Percentiles rank a stretch among this genome's conserved stretches.
phyloP scores from a whole-genome alignment of 2,888 invertebrate species.

The Dicyrtoma fusca region DNA sequence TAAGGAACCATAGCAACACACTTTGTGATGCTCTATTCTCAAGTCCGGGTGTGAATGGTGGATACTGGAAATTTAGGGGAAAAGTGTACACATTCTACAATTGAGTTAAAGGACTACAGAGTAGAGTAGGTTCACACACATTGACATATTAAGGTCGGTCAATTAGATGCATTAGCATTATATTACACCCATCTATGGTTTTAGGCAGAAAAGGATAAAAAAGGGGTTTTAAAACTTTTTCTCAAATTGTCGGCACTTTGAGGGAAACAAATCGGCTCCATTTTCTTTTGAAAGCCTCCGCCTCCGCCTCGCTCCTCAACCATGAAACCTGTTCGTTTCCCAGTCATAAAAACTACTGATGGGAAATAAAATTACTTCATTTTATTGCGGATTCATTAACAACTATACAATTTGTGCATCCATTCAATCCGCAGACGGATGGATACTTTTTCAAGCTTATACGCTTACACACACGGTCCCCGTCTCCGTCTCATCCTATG shows the following conservation, averaged over 20 bases:
- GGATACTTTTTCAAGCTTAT: not conserved
- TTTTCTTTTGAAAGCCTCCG: constrained; percentile 25
- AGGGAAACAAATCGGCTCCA: constrained; percentile 18
- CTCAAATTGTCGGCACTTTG: constrained; percentile 22
- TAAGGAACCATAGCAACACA: too few relatives aligned
- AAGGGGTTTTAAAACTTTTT: constrained; percentile 13
- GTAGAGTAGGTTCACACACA: not conserved
- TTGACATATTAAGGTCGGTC: not conserved
- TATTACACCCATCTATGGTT: constrained; percentile 4
- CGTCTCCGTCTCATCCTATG: too few relatives aligned
- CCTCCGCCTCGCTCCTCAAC: not conserved
- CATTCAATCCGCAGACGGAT: too few relatives aligned
- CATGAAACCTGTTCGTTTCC: not conserved
- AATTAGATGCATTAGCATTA: constrained; percentile 25
- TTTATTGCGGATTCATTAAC: constrained; percentile 18
- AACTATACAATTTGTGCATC: not conserved
- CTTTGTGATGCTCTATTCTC: too few relatives aligned
- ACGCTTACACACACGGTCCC: too few relatives aligned
- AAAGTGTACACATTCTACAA: not conserved
- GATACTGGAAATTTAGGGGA: too few relatives aligned
- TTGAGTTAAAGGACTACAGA: not conserved
- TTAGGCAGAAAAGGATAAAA: constrained; percentile 18
- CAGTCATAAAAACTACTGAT: constrained; percentile 15
- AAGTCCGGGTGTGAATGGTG: too few relatives aligned
- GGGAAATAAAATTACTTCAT: constrained; percentile 20